These are phyloP conservation scores for Erebia ligea DNA, from an alignment of 2,888 invertebrate species.

Conservation along the genomic window DNA sequence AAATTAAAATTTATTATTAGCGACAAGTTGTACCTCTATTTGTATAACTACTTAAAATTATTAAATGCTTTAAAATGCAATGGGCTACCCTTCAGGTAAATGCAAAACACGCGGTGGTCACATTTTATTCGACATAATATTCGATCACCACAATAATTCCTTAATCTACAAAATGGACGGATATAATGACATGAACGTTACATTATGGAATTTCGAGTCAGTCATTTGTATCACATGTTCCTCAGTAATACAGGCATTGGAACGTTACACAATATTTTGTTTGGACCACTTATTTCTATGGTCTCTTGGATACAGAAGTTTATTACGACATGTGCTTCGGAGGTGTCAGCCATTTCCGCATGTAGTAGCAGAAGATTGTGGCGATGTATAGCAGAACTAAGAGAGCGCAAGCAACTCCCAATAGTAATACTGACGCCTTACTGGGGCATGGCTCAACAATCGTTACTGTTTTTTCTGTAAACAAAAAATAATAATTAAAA, in stretches of 20 bases:
- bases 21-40: constrained; percentile 42
- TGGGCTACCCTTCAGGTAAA: constrained; percentile 72
- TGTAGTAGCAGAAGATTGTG: constrained; percentile 95
- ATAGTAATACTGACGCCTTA: constrained; percentile 94
- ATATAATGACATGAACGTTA: constrained; percentile 42
- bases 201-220: constrained; percentile 53
- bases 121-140: constrained; percentile 33
- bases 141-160: constrained; percentile 35
- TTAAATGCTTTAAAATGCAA: constrained; percentile 78
- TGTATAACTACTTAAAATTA: constrained; percentile 47
- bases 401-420: constrained; percentile 95
- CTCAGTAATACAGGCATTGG: constrained; percentile 46
- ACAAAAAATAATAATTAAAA: constrained; percentile 29
- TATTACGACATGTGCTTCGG: constrained; percentile 88
- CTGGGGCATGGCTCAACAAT: constrained; percentile 96
- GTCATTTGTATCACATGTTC: constrained; percentile 77
- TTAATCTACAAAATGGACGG: constrained; percentile 35
- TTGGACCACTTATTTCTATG: constrained; percentile 42
- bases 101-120: constrained; percentile 78
- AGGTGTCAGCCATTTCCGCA: constrained; percentile 95
- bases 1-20: constrained; percentile 29
- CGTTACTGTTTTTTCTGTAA: constrained; percentile 93
- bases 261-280: constrained; percentile 38
- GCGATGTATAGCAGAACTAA: constrained; percentile 94
- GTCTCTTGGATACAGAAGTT: constrained; percentile 35